Evolutionary conservation across 2,113 vertebrate genomes (phyloP).

Genomic region (Triplophysa dalaica): DNA sequence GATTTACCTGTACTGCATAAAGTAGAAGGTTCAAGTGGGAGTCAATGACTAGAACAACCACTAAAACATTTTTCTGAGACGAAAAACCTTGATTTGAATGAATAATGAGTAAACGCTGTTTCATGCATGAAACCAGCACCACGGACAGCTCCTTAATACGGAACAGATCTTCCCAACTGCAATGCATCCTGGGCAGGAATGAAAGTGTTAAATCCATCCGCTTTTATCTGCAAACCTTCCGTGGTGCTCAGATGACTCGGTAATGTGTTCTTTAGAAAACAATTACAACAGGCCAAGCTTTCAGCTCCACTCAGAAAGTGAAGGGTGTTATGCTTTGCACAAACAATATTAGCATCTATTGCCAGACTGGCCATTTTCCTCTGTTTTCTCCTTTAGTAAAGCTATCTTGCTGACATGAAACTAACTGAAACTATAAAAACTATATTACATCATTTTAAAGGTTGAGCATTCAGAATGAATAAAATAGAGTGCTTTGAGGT

Average conservation of each 20-base stretch:
- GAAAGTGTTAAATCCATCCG: slow-evolving; percentile 30
- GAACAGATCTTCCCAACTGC: neutral
- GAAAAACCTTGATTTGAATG: neutral
- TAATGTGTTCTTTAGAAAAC: slow-evolving; percentile 31
- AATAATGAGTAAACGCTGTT: neutral
- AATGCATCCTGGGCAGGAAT: neutral
- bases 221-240: slow-evolving; percentile 8
- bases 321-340: neutral
- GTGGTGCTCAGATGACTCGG: slow-evolving; percentile 17
- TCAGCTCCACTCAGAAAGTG: slow-evolving; percentile 7
- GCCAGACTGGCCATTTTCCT: neutral
- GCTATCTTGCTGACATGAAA: neutral
- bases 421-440: neutral
- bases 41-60: neutral
- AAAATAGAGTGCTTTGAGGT: too few species aligned
- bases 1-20: slow-evolving; percentile 38
- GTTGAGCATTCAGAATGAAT: neutral
- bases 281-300: slow-evolving; percentile 25
- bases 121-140: slow-evolving; percentile 20
- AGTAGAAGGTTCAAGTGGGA: neutral
- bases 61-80: neutral
- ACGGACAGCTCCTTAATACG: slow-evolving; percentile 28
- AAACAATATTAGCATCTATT: slow-evolving; percentile 6
- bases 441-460: neutral
- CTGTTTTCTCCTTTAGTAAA: neutral